These are phyloP conservation scores for Listronotus bonariensis DNA, from an alignment of 1,140 invertebrate genomes.

Conservation along the genomic window DNA sequence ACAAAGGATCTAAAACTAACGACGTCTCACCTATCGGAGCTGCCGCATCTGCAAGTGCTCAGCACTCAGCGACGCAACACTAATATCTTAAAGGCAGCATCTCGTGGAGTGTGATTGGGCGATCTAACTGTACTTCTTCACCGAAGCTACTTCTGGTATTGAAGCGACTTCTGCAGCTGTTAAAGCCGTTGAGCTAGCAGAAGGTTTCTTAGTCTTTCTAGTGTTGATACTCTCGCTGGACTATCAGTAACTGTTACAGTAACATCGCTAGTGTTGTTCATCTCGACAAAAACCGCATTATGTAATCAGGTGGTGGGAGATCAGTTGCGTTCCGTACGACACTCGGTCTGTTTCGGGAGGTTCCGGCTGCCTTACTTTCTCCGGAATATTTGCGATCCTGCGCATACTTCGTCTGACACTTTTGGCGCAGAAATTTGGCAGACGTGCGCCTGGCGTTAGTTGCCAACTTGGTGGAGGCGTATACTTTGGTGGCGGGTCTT, in stretches of 20 bases:
- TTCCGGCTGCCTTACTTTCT: conserved; percentile 44
- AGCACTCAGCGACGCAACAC: conserved; percentile 56
- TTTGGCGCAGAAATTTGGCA: conserved; percentile 80
- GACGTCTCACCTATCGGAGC: conserved; percentile 64
- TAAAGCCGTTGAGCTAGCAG: conserved; percentile 53
- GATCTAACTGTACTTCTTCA: conserved; percentile 51
- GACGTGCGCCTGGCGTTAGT: conserved; percentile 84
- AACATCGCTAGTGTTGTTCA: conserved; percentile 41
- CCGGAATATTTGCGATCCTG: conserved; percentile 62
- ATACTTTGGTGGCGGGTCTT: conserved; percentile 90
- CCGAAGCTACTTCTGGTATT: conserved; percentile 64
- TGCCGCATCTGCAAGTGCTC: conserved; percentile 64
- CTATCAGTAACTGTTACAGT: conserved; percentile 27
- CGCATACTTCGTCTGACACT: conserved; percentile 79
- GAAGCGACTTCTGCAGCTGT: conserved; percentile 64
- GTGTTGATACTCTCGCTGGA: conserved; percentile 36
- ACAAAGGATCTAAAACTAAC: conserved; percentile 51
- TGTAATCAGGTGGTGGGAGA: conserved; percentile 67
- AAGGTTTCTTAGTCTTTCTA: conserved; percentile 42
- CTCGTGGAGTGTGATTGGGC: conserved; percentile 21
- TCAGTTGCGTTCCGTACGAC: conserved; percentile 29
- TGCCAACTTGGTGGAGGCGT: conserved; percentile 90
- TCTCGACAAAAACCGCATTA: conserved; percentile 64
- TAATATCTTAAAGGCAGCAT: conserved; percentile 45
- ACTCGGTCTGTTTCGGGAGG: conserved; percentile 8